Base-by-base conservation (phyloP, 2,113 vertebrate species). In the Pterocles gutturalis region DNA sequence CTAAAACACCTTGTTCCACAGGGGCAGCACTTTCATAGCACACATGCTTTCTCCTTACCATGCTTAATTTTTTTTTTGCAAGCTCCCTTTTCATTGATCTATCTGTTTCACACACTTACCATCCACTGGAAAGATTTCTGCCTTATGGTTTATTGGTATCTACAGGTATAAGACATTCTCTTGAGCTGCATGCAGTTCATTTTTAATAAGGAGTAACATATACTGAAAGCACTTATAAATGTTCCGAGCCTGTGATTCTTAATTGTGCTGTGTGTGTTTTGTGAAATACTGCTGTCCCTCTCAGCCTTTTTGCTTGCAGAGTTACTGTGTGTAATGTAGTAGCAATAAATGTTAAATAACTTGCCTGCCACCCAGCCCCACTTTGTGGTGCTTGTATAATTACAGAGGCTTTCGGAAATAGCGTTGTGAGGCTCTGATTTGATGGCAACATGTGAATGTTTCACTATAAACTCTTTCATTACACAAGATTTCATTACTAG, bases 381-480 rank as follows among this genome's bases (percentile, higher is more conserved):
- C 38, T 83, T 93, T 53, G 67, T 90, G 87, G 71, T 2, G 9
- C 66, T 93, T 67, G 70, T 66, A 78, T 95, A 91, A 97, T 95
- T 96, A 84, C 43, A 83, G 71, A 84, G 54, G 87, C 71, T 93
- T 96, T 89, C 5, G 25, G 78, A 97, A 96, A 93, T 83, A 19
- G 12, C 70, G 71, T 92, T 89, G 83, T 19, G 9, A 92, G 58
- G 65, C 87, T 92, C 81, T 79, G 82, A 94, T 96, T 93, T 95
- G 92, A 83, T 81, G 79, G 95, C 65, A 84, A 85, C 75, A 45
- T 62, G 81, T 0, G 29, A 93, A 88, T 9, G 2, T 87, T 95
- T 94, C 86, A 80, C 90, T 89, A 69, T 93, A 94, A 95, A 90
- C 49, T 91, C 69, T 93, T 96, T 95, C 92, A 94, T 95, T 95